These are phyloP conservation scores for Polymixis lichenea DNA, from an alignment of 2,888 invertebrate species.

Conservation along the genomic window DNA sequence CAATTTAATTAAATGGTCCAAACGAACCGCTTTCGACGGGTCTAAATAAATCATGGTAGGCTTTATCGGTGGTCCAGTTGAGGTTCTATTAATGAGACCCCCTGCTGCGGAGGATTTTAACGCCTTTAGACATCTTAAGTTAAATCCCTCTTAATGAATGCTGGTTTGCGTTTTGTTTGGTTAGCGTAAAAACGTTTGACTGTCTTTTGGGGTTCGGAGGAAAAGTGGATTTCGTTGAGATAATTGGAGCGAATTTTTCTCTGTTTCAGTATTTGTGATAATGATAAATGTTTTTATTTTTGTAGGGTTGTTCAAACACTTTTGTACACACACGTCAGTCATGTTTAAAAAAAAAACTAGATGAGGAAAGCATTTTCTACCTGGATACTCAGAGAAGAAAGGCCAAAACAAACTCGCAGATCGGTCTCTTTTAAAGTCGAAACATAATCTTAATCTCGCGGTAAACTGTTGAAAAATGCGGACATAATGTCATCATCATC, in stretches of 20 bases:
- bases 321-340: no score
- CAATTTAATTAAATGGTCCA: conserved; percentile 68
- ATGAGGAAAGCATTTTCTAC: no score
- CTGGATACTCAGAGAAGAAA: no score
- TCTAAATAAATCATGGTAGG: conserved; percentile 66
- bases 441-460: no score
- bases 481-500: no score
- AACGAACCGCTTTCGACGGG: conserved; percentile 62
- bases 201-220: not conserved
- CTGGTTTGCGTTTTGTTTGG: conserved; percentile 47
- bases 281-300: no score
- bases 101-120: conserved; percentile 51
- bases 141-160: conserved; percentile 41
- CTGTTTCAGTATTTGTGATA: no score
- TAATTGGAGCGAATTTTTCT: not conserved
- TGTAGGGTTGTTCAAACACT: no score
- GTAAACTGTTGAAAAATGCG: no score
- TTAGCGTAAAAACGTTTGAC: conserved; percentile 10
- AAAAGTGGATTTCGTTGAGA: not conserved
- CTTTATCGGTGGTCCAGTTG: conserved; percentile 61
- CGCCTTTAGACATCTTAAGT: conserved; percentile 52
- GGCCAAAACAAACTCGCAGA: no score
- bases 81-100: conserved; percentile 64
- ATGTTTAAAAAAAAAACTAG: no score
- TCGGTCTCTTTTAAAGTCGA: no score